These are phyloP conservation scores for Nothura maculosa DNA, from an alignment of 2,797 vertebrate genomes.

Conservation along the genomic window DNA sequence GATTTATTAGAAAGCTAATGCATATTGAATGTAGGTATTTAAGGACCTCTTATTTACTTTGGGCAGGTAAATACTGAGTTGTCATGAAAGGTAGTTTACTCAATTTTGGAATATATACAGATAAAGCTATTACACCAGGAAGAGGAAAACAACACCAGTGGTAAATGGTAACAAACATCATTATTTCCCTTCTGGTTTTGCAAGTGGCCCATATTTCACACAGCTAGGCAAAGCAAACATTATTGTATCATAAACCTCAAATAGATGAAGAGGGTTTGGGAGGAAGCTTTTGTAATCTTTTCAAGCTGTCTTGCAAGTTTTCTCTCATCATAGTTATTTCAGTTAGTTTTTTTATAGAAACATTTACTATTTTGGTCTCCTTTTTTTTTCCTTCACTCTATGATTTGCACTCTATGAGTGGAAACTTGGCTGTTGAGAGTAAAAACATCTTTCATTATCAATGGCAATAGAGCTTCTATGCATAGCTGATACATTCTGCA, in stretches of 20 bases:
- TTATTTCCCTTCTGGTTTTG: background rate
- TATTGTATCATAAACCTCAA: background rate
- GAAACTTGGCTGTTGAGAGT: background rate
- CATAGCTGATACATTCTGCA: background rate
- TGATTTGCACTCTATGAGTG: background rate
- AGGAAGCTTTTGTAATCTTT: background rate
- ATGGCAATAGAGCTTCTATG: background rate
- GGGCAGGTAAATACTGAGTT: slow-evolving; percentile 62
- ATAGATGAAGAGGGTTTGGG: background rate
- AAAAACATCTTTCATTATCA: background rate
- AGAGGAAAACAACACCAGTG: background rate
- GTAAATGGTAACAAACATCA: background rate
- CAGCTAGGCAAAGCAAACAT: background rate
- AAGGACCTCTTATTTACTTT: slow-evolving; percentile 58
- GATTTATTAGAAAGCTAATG: slow-evolving; percentile 67
- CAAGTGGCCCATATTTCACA: background rate
- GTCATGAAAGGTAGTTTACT: slow-evolving; percentile 47
- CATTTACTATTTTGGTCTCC: background rate
- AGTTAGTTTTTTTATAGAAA: background rate
- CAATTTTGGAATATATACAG: slow-evolving; percentile 21
- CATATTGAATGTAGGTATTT: slow-evolving; percentile 39
- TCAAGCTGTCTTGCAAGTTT: background rate
- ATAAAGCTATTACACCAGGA: slow-evolving; percentile 36
- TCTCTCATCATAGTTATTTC: background rate
- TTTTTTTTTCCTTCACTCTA: background rate